Evolutionary conservation across 2,888 invertebrate species (phyloP), one percentile per base, ranked within the genome.

Genomic region (Bruchidius siliquastri): DNA sequence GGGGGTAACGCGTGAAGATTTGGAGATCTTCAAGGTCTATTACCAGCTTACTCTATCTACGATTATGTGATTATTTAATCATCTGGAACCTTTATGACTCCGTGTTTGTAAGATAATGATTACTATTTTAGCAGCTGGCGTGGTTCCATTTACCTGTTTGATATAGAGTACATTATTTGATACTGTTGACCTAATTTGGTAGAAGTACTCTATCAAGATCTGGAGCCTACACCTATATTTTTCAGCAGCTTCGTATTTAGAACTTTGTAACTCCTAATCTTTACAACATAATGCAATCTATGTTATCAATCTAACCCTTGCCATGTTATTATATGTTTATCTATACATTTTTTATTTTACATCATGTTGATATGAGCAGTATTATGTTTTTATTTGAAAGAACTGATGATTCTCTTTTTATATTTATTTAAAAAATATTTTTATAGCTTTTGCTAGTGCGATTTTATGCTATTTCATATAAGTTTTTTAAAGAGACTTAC

Each of bases 321-420:
- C 76, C 76, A 77, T 77, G 73, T 74, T 74, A 77, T 49, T 49
- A 49, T 49, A 49, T 49, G 49, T 49, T 49, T 49, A 49, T 49
- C 49, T 49, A 49, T 49, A 49, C 49, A 49, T 49, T 49, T 72
- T 72, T 74, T 70, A 72, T 74, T 76, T 75, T 73, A 75, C 49
- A 18, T 49, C 49, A 74, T 75, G 68, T 74, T 75, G 71, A 75
- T 75, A 72, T 73, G 69, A 79, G 75, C 80, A 80, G 79, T 79
- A 81, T 80, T 80, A 81, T 73, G 76, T 77, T 78, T 78, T 76
- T 72, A 49, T 49, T 49, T 49, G 49, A 75, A 75, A 79, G 80
- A 80, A 81, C 80, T 81, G 79, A 80, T 75, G 73, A 79, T 76
- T 77, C 74, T 74, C 77, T 75, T 74, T 78, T 74, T 78, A 74